Conservation (phyloP, 2,797 vertebrate genomes). For the Leptoclinus maculatus region DNA sequence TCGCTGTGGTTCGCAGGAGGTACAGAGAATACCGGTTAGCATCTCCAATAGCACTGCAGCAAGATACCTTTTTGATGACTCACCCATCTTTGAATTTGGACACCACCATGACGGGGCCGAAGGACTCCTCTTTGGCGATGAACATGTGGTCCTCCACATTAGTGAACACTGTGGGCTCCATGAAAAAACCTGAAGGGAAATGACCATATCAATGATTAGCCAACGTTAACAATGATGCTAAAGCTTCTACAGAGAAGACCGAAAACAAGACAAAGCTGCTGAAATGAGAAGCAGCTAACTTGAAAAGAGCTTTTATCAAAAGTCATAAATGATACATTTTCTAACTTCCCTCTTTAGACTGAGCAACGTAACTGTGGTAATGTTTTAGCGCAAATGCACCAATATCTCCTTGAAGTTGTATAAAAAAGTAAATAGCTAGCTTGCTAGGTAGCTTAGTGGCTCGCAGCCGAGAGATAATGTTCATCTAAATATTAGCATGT, state of each 20-base stretch:
- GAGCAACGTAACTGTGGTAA: background rate
- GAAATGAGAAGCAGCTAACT: too few relatives aligned
- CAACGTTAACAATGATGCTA: background rate
- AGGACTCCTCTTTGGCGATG: constrained; percentile 95
- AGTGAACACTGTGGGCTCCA: constrained; percentile 97
- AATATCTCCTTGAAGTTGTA: too few relatives aligned
- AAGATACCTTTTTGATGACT: constrained; percentile 19
- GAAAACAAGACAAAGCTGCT: background rate
- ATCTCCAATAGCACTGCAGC: rapidly evolving
- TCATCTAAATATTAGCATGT: too few relatives aligned
- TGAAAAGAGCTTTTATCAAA: too few relatives aligned
- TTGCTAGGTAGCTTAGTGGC: too few relatives aligned
- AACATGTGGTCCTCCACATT: constrained; percentile 97
- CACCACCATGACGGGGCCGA: constrained; percentile 97
- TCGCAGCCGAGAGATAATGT: too few relatives aligned
- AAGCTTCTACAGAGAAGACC: background rate
- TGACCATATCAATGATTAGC: background rate
- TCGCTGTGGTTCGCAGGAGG: constrained; percentile 72
- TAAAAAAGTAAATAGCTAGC: too few relatives aligned
- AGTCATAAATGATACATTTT: too few relatives aligned
- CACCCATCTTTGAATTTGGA: constrained; percentile 97
- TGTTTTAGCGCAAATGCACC: too few relatives aligned
- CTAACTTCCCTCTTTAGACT: background rate
- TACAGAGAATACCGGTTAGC: background rate
- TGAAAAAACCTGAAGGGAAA: constrained; percentile 89